Evolutionary conservation across 1,140 invertebrate genomes (phyloP), one percentile per base, ranked within the genome.

Genomic region (Colletes gigas): DNA sequence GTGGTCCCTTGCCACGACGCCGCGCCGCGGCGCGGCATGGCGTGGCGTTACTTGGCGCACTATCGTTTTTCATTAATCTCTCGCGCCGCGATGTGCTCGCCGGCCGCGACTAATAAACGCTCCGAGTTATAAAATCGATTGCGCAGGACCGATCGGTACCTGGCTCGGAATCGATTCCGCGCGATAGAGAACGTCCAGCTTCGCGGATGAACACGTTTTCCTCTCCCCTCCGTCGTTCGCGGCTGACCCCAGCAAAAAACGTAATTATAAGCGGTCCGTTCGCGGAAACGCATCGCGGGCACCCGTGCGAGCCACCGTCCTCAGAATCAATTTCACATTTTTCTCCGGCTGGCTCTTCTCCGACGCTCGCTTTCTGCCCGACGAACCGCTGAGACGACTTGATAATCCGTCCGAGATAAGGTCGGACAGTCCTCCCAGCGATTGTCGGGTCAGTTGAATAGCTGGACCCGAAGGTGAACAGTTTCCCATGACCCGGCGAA

Each of bases 401-500:
- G 77, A 72, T 78, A 72, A 78, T 72, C 77, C 39, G 57, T 14
- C 0, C 47, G 68, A 62, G 77, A 78, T 78, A 78, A 78, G 77
- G 72, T 78, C 77, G 47, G 19, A 7, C n/a, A 50, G 57, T 17
- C 5, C 77, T 44, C 67, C 57, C 68, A 7, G 67, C 50, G 67
- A 78, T 70, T 63, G 47, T 57, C 63, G 10, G 59, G 12, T 21
- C 14, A 39, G 50, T 15, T 9, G 50, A 78, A 72, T 78, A 47
- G 68, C 4, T 17, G 69, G 30, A 30, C 6, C 50, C n/a, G 14
- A n/a, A 72, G 59, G 47, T 63, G 57, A 75, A 65, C 75, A 81
- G n/a, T 83, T 85, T 85, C 83, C 76, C 83, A 86, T 83, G 85
- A 78, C 80, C 65, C 75, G 50, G 72, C 77, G 60, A 76, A 72